Evolutionary conservation across 2,113 vertebrate species (phyloP), one percentile per base, ranked within the genome.

Genomic region (Rattus rattus): DNA sequence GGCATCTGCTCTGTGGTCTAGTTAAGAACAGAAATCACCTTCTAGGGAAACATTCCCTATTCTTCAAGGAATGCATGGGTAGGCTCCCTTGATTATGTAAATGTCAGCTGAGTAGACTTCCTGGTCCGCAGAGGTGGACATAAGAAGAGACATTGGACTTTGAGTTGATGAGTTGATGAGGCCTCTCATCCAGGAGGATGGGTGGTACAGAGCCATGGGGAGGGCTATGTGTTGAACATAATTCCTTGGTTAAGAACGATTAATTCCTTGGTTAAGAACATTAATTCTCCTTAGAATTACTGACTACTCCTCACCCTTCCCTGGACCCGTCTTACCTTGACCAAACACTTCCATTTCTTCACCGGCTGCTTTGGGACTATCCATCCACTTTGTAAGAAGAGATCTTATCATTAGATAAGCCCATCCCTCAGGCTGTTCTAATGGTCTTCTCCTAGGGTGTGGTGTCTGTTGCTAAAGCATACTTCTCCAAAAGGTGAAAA

Each of bases 21-120:
- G 36, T 89, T 95, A 91, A 89, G 89, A 96, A 92, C 72, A 97
- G 81, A 96, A 95, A 96, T 96, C 88, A 94, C 92, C 88, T 97
- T 94, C 91, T 91, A 96, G 89, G 73, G 76, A 88, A 92, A 94
- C 52, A 61, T 86, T 92, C 81, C 89, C 77, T 91, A 49, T 77
- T 92, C 93, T 91, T 96, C 79, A 83, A 81, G 94, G 95, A 90
- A 83, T 1, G 17, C 90, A 77, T 94, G 75, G 88, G 69, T 90
- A 85, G 63, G 14, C 69, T 97, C 89, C 77, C 96, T 77, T 84
- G 91, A 90, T 97, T 96, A 92, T 83, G 22, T 95, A 97, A 97
- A 97, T 94, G 86, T 92, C 95, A 94, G 88, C n/a, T 1, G 0
- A 89, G 83, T 12, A 65, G 85, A 81, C 36, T 61, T 89, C 88